phyloP scores from a whole-genome alignment of 2,888 invertebrate genomes.

The Trissolcus japonicus region DNA sequence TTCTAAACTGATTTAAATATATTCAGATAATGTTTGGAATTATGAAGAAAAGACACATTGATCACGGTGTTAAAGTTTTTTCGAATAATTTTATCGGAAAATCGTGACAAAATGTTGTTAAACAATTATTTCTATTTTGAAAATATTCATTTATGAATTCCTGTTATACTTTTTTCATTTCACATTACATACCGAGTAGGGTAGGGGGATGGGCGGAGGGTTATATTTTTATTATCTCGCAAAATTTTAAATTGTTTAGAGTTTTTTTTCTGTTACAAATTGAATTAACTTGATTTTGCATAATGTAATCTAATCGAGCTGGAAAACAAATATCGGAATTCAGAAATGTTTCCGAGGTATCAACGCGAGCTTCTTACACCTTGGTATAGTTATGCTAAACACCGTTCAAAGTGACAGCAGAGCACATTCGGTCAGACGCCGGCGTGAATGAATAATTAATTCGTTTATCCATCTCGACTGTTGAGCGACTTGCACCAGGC shows the following conservation, averaged over 20 bases:
- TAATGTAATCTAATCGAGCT: slow-evolving; percentile 12
- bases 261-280: slow-evolving; percentile 4
- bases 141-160: too few species aligned
- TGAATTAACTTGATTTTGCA: too few species aligned
- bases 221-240: too few species aligned
- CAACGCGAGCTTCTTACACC: slow-evolving; percentile 55
- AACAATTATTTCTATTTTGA: too few species aligned
- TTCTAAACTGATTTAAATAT: too few species aligned
- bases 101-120: slow-evolving; percentile 18
- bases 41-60: neutral
- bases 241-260: too few species aligned
- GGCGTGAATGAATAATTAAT: slow-evolving; percentile 74
- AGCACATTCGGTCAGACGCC: slow-evolving; percentile 64
- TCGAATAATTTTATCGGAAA: neutral
- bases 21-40: neutral
- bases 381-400: slow-evolving; percentile 70
- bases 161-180: too few species aligned
- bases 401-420: slow-evolving; percentile 65
- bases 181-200: too few species aligned
- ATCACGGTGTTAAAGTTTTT: neutral
- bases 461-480: slow-evolving; percentile 65
- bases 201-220: too few species aligned
- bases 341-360: slow-evolving; percentile 23
- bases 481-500: slow-evolving; percentile 47
- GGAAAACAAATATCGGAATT: slow-evolving; percentile 39